Percentiles rank a stretch among this genome's conserved stretches.
Evolutionary conservation across 2,888 invertebrate species (phyloP).

Genomic region (Drosophila paramelanica): DNA sequence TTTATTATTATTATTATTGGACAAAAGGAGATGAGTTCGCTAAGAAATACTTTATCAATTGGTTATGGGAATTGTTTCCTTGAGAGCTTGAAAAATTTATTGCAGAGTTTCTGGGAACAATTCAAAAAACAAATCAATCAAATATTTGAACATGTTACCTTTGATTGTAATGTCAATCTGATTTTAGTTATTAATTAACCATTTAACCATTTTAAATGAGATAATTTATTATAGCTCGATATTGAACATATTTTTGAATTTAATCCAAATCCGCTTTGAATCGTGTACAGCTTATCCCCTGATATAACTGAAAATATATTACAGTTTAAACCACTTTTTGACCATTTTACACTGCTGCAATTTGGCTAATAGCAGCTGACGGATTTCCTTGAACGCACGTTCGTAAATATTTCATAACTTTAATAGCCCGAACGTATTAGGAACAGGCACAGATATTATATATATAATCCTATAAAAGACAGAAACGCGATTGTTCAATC

Average conservation of each 20-base stretch:
- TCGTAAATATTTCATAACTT: conserved; percentile 13
- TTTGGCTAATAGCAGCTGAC: conserved; percentile 14
- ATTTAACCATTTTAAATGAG: too few species aligned
- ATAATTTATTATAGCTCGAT: too few species aligned
- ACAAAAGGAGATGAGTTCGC: conserved; percentile 42
- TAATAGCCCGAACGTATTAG: conserved; percentile 6
- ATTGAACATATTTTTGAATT: background rate
- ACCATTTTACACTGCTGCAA: conserved; percentile 13
- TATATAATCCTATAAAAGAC: background rate
- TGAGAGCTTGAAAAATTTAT: background rate
- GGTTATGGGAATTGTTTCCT: conserved; percentile 21
- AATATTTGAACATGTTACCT: too few species aligned
- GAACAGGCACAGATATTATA: conserved; percentile 2
- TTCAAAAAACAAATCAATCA: too few species aligned
- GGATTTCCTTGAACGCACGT: conserved; percentile 12
- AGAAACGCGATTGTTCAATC: background rate
- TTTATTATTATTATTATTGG: background rate
- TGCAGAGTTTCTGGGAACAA: conserved; percentile 1
- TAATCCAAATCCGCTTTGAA: background rate
- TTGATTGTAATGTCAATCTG: too few species aligned
- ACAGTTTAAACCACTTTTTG: conserved; percentile 3
- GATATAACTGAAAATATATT: background rate
- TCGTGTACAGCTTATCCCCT: background rate
- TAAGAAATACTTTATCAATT: conserved; percentile 26
- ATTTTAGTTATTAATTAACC: too few species aligned